Conservation (phyloP, 2,113 vertebrate genomes). For the Notothenia coriiceps region DNA sequence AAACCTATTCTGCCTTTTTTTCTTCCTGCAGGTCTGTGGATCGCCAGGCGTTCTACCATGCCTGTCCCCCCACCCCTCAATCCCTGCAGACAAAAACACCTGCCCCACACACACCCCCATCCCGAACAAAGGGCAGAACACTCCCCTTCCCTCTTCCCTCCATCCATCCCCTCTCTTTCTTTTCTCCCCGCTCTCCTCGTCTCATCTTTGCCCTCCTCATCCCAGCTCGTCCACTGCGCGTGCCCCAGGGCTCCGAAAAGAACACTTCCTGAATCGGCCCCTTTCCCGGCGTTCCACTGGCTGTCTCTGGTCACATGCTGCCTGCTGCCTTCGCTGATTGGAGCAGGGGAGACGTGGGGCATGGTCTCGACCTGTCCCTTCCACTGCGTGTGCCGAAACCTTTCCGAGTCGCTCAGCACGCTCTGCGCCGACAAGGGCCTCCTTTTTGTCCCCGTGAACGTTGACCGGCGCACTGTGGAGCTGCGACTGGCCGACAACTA, state of each 20-base stretch:
- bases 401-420: constrained; percentile 92
- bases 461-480: constrained; percentile 93
- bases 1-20: not conserved
- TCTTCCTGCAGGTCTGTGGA: constrained; percentile 83
- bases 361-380: constrained; percentile 89
- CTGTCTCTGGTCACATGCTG: constrained; percentile 82
- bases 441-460: constrained; percentile 90
- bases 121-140: constrained; percentile 44
- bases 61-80: constrained; percentile 81
- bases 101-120: constrained; percentile 61
- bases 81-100: constrained; percentile 75
- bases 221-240: constrained; percentile 66
- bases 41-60: constrained; percentile 84
- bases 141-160: constrained; percentile 36
- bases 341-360: constrained; percentile 87
- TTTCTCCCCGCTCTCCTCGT: constrained; percentile 41
- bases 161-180: constrained; percentile 51
- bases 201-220: constrained; percentile 55
- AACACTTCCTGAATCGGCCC: constrained; percentile 37
- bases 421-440: constrained; percentile 94
- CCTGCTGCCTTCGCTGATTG: constrained; percentile 78
- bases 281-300: constrained; percentile 74
- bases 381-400: constrained; percentile 93
- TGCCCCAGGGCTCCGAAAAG: constrained; percentile 59
- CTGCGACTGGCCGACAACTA: constrained; percentile 93